Evolutionary conservation across 2,113 vertebrate genomes (phyloP).

Genomic region (Coptodon bakossiorum): DNA sequence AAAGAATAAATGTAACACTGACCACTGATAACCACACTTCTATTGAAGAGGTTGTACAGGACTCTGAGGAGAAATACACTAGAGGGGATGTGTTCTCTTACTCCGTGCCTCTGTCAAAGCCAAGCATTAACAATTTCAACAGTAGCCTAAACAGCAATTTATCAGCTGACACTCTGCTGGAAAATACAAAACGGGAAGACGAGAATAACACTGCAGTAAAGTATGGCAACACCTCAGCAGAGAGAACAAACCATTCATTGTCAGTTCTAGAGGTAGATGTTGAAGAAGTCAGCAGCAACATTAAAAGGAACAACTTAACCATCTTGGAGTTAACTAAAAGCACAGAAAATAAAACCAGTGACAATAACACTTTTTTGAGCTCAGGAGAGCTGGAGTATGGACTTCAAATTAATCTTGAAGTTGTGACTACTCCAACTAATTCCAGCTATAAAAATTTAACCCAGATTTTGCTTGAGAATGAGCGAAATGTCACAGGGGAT

Average conservation of each 20-base stretch:
- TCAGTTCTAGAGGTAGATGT: background rate
- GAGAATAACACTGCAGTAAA: background rate
- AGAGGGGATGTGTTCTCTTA: conserved; percentile 42
- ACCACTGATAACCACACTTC: background rate
- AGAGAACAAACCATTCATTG: background rate
- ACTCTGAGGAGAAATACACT: background rate
- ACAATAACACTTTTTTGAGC: background rate
- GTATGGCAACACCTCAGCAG: background rate
- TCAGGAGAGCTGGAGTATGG: background rate
- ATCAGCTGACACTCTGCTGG: background rate
- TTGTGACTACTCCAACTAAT: background rate
- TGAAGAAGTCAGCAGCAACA: background rate
- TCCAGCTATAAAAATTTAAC: conserved; percentile 1
- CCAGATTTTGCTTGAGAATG: background rate
- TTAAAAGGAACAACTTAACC: background rate
- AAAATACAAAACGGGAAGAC: background rate
- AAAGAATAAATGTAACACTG: background rate
- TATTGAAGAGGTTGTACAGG: background rate
- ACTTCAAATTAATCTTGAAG: background rate
- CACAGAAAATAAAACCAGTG: background rate
- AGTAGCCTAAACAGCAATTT: background rate
- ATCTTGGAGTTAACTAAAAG: background rate
- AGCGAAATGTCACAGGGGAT: background rate
- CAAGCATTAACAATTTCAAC: background rate
- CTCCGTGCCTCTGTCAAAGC: background rate